These are phyloP conservation scores for Meloidogyne floridensis DNA, from an alignment of 1,140 invertebrate species.

Conservation along the genomic window DNA sequence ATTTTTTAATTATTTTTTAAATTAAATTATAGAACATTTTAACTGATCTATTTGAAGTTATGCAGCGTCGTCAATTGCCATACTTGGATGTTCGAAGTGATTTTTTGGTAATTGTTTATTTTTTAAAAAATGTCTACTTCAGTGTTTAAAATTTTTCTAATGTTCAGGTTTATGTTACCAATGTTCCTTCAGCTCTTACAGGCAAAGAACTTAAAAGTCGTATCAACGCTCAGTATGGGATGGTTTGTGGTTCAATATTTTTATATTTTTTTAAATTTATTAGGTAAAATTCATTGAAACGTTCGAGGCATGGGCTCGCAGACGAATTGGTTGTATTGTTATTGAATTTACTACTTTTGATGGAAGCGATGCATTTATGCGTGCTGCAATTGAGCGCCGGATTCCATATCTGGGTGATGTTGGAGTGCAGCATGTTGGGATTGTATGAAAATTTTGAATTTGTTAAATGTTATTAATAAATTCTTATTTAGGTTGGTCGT, in stretches of 20 bases:
- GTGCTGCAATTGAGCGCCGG: not conserved
- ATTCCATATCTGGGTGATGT: slow-evolving; percentile 4
- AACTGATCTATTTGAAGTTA: not conserved
- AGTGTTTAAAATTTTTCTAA: not conserved
- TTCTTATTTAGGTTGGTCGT: not conserved
- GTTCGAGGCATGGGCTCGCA: slow-evolving; percentile 15
- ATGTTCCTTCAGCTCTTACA: slow-evolving; percentile 1
- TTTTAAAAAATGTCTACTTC: not conserved
- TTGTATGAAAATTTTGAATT: not conserved
- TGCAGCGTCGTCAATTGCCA: not conserved
- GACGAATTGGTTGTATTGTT: not conserved
- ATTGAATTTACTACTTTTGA: slow-evolving; percentile 2
- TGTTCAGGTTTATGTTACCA: slow-evolving; percentile 18
- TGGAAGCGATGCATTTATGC: not conserved
- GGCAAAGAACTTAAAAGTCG: slow-evolving; percentile 13
- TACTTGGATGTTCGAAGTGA: slow-evolving; percentile 2
- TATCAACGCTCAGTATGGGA: slow-evolving; percentile 3
- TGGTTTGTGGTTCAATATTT: not conserved
- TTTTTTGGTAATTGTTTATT: not conserved
- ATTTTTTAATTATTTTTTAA: not conserved
- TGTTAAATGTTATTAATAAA: not conserved
- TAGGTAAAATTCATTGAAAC: slow-evolving; percentile 20
- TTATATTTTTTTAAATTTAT: not conserved
- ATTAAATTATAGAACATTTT: not conserved
- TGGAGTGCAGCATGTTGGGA: not conserved